Evolutionary conservation across 1,140 invertebrate genomes (phyloP).

Genomic region (honey bee (Apis mellifera)): DNA sequence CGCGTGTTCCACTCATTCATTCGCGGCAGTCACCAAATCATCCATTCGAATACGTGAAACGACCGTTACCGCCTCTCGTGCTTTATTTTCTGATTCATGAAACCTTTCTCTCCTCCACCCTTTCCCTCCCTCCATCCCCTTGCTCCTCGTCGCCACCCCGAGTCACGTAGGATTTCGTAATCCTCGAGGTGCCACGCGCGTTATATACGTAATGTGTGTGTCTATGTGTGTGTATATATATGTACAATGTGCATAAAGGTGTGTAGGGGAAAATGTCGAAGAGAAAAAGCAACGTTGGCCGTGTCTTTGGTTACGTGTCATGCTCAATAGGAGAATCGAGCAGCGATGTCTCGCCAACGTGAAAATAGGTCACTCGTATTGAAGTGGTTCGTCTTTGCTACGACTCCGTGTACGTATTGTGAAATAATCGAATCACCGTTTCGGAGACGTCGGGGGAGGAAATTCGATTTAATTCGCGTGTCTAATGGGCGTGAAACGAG

Average conservation of each 20-base stretch:
- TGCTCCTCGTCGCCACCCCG: too few relatives aligned
- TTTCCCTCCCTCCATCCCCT: neutral
- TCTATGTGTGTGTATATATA: too few relatives aligned
- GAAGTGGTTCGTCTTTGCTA: neutral
- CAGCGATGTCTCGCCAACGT: neutral
- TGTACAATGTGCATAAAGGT: too few relatives aligned
- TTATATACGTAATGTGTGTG: too few relatives aligned
- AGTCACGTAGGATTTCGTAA: conserved; percentile 11
- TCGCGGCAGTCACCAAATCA: conserved; percentile 29
- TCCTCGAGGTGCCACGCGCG: neutral
- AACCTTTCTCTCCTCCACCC: neutral
- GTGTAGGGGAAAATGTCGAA: neutral
- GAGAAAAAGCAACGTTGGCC: neutral
- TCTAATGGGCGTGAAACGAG: too few relatives aligned
- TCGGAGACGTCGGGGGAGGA: neutral
- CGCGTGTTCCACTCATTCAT: conserved; percentile 57
- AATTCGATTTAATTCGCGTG: neutral
- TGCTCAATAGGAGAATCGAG: neutral
- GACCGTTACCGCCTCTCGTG: conserved; percentile 7
- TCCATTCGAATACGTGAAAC: conserved; percentile 28
- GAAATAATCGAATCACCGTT: neutral
- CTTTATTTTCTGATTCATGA: conserved; percentile 19
- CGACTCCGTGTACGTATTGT: neutral
- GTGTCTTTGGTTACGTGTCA: neutral
- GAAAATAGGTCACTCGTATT: neutral